These are phyloP conservation scores for Pterostichus madidus DNA, from an alignment of 2,888 invertebrate genomes.

Conservation along the genomic window DNA sequence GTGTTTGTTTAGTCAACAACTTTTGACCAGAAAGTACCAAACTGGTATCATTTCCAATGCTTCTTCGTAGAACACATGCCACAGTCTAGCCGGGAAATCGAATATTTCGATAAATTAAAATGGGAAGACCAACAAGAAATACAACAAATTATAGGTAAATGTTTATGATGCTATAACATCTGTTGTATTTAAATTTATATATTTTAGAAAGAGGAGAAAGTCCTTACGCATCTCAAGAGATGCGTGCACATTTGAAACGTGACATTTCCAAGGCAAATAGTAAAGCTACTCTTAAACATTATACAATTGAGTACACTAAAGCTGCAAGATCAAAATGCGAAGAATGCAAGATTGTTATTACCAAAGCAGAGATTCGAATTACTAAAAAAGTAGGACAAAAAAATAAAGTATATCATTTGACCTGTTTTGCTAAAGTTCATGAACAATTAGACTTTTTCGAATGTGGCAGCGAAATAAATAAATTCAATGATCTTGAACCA, in stretches of 20 bases:
- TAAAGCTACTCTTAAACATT: slow-evolving; percentile 53
- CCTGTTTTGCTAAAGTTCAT: slow-evolving; percentile 42
- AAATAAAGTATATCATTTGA: slow-evolving; percentile 52
- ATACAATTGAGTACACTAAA: slow-evolving; percentile 54
- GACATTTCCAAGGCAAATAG: slow-evolving; percentile 52
- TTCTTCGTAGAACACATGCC: slow-evolving; percentile 65
- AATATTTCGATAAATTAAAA: slow-evolving; percentile 33
- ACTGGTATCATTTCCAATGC: slow-evolving; percentile 59
- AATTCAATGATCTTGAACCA: slow-evolving; percentile 32
- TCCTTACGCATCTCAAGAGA: slow-evolving; percentile 55
- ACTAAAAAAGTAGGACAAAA: slow-evolving; percentile 32
- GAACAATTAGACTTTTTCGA: slow-evolving; percentile 52
- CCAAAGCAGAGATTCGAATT: slow-evolving; percentile 47
- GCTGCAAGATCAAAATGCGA: slow-evolving; percentile 27
- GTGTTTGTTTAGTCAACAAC: slow-evolving; percentile 34
- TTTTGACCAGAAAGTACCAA: slow-evolving; percentile 58
- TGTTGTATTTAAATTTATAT: neutral
- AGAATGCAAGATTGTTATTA: slow-evolving; percentile 1
- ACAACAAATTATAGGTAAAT: slow-evolving; percentile 41
- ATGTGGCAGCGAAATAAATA: slow-evolving; percentile 13
- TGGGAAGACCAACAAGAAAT: slow-evolving; percentile 56
- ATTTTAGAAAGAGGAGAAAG: slow-evolving; percentile 47
- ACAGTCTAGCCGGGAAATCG: slow-evolving; percentile 30
- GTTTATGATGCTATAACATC: neutral
- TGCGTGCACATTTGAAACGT: slow-evolving; percentile 26